phyloP scores from a whole-genome alignment of 2,797 vertebrate species.

The Pipistrellus pipistrellus region DNA sequence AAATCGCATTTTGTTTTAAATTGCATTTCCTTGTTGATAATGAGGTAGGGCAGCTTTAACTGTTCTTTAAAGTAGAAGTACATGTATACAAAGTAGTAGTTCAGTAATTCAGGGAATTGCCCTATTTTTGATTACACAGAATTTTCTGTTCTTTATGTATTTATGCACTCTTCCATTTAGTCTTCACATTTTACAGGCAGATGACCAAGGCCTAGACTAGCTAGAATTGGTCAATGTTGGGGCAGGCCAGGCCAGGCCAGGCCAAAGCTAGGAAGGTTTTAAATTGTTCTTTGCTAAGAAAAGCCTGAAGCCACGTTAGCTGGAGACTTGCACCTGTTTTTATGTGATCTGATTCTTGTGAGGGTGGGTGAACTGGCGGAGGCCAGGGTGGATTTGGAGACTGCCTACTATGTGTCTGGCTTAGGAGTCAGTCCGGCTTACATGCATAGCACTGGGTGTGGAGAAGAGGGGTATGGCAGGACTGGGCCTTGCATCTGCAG shows the following conservation, averaged over 20 bases:
- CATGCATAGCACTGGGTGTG: neutral
- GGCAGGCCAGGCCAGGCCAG: neutral
- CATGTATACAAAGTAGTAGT: neutral
- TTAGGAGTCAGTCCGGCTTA: neutral
- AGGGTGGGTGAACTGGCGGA: neutral
- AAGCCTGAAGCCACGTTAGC: neutral
- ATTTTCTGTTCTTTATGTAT: neutral
- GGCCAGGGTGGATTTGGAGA: neutral
- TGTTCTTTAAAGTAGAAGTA: slow-evolving; percentile 3
- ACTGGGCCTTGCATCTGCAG: neutral
- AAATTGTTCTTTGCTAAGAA: neutral
- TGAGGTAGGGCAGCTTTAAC: neutral
- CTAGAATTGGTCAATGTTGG: neutral
- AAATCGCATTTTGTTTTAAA: slow-evolving; percentile 45
- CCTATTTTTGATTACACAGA: neutral
- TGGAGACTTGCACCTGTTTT: neutral
- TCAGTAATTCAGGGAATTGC: neutral
- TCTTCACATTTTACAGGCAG: neutral
- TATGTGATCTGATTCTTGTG: neutral
- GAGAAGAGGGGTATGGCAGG: neutral
- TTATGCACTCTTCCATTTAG: neutral
- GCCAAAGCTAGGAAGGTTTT: neutral
- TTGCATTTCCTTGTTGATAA: neutral
- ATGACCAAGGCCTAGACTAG: neutral
- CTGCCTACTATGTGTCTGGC: neutral